Evolutionary conservation across 2,797 vertebrate genomes (phyloP).

Genomic region (Heliangelus exortis): DNA sequence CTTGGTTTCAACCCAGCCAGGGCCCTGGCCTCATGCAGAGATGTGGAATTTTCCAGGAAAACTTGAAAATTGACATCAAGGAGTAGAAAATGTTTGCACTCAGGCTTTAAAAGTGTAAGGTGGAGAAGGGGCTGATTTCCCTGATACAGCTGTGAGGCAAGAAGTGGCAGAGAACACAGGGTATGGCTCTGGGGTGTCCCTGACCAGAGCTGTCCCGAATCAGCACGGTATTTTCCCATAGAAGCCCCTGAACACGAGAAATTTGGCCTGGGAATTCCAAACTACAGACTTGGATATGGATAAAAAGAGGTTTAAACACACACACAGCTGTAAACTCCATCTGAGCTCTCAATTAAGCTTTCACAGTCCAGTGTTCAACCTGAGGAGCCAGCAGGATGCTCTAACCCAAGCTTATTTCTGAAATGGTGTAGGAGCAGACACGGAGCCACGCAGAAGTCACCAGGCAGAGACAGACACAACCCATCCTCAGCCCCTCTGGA

Average conservation of each 20-base stretch:
- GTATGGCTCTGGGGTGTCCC: not conserved
- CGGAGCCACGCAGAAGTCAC: not conserved
- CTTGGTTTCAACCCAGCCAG: constrained; percentile 28
- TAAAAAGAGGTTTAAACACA: not conserved
- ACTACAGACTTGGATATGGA: not conserved
- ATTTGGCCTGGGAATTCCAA: not conserved
- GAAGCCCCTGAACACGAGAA: not conserved
- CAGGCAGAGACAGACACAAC: not conserved
- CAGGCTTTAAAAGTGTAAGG: not conserved
- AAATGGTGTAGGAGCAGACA: not conserved
- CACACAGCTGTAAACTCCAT: not conserved
- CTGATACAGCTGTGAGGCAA: not conserved
- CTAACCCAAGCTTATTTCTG: not conserved
- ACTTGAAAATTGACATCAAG: constrained; percentile 82
- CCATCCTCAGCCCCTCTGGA: not conserved
- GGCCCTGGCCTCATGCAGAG: constrained; percentile 73
- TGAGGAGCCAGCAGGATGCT: not conserved
- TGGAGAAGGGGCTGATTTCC: not conserved
- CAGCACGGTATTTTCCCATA: not conserved
- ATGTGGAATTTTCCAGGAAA: constrained; percentile 95
- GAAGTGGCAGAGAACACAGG: not conserved
- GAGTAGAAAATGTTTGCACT: constrained; percentile 44
- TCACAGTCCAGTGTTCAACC: not conserved
- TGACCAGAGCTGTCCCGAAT: not conserved
- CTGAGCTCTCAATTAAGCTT: not conserved